Base-by-base conservation (phyloP, 2,888 invertebrate genomes). In the Gibbula magus region DNA sequence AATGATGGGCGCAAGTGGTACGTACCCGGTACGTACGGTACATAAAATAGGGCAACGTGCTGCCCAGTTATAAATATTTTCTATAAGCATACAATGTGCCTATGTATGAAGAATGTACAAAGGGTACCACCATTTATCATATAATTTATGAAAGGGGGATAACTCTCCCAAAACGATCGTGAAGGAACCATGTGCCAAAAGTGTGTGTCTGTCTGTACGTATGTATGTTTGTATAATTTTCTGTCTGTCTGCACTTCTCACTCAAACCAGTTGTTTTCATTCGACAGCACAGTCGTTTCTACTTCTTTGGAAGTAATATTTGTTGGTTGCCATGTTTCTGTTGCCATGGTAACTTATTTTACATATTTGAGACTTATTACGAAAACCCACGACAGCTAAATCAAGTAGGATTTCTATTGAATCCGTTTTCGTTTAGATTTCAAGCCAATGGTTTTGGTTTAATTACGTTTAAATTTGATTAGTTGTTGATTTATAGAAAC, bases 1-100 rank as follows among this genome's bases (percentile, higher is more conserved):
- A 20, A 35, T 70, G 20, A 39, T 20, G 70, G 70, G 70, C 70
- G 32, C 20, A 39, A 70, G 39, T 70, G 70, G 18, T 70, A 20
- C 13, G 35, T n/a, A 67, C n/a, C 66, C 67, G 13, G 8, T 67
- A 29, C n/a, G 25, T n/a, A 18, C 35, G 70, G 32, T 70, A 39
- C 70, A 10, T 70, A 35, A n/a, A 18, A 35, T 20, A 70, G 70
- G 70, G 70, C 70, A 70, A 70, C 25, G n/a, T n/a, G 29, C 10
- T 32, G 70, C 70, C 70, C 70, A 70, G 70, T 70, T 61, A 61
- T 61, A 61, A 61, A 61, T 61, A 61, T 61, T 61, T 61, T 61
- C 25, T 61, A 61, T 61, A 61, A 61, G 61, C 61, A 61, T 61
- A n/a, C 61, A 25, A 61, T 61, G 61, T 61, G 61, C 61, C 61